phyloP scores from a whole-genome alignment of 2,888 invertebrate species.

The Beris chalybata region DNA sequence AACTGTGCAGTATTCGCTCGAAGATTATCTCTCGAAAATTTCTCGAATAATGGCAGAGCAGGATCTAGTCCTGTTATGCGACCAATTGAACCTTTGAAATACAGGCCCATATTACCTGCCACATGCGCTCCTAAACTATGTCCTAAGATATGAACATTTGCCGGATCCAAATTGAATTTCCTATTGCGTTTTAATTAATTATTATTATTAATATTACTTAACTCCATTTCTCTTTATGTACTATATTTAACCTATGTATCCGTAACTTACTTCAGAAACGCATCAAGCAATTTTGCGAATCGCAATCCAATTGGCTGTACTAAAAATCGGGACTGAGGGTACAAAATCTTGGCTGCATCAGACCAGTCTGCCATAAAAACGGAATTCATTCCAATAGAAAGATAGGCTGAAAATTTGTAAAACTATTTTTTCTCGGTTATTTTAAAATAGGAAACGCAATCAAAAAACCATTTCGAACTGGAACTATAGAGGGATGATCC shows the following conservation, averaged over 20 bases:
- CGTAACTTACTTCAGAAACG: constrained; percentile 43
- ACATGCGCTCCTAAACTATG: constrained; percentile 55
- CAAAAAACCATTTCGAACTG: constrained; percentile 35
- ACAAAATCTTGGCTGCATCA: constrained; percentile 48
- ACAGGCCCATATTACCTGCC: constrained; percentile 49
- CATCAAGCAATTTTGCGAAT: constrained; percentile 45
- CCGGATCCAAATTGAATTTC: constrained; percentile 41
- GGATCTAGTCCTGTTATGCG: constrained; percentile 54
- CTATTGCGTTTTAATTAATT: constrained; percentile 35
- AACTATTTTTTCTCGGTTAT: background rate
- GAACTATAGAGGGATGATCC: constrained; percentile 16
- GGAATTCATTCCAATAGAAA: constrained; percentile 47
- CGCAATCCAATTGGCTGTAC: constrained; percentile 44
- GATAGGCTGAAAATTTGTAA: constrained; percentile 45
- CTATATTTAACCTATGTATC: background rate
- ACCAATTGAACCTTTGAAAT: constrained; percentile 50
- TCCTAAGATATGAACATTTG: constrained; percentile 50
- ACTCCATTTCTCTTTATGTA: background rate
- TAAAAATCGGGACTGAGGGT: constrained; percentile 47
- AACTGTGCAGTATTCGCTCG: constrained; percentile 47
- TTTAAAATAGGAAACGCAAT: background rate
- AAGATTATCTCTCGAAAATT: constrained; percentile 47
- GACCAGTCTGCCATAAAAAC: constrained; percentile 53
- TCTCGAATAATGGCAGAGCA: constrained; percentile 51
- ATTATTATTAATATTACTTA: background rate